Base-by-base conservation (phyloP, 1,140 invertebrate species). In the Dicyema japonicum region DNA sequence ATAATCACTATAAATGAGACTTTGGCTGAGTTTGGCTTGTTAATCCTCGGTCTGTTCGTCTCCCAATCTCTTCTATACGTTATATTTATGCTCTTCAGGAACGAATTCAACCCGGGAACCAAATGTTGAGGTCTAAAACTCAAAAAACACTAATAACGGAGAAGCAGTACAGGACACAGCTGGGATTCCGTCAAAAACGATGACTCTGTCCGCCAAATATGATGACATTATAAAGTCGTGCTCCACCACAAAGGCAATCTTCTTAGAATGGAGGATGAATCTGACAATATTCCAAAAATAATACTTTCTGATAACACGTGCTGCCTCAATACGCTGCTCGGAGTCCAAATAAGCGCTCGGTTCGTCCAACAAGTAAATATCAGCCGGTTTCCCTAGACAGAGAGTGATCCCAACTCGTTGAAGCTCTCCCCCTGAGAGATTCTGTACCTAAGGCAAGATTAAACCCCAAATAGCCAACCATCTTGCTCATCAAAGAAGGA, bases 181-280 rank as follows among this genome's bases (percentile, higher is more conserved):
- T 13, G 88, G 82, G 27, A 46, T 50, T 19, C 88, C 88, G 45
- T 92, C 82, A 50, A 97, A 92, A 13, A 94, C 82, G 38, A 97
- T 88, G 1, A 97, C 88, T 27, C 85, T 60, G 54, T 97, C 88
- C 9, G 88, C 80, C 21, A 97, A 58, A 54, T 97, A 97, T 1
- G 88, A 94, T 2, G 82, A 80, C 88, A 97, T 97, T 29, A 97
- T 97, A 43, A 94, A 94, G 62, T 97, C 88, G 64, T 97, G 88
- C 61, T 97, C 88, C 1, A 97, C 88, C 16, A 97, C 68, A 51
- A 97, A 97, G 16, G 80, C 88, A 15, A 85, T 97, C 47, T 90
- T 85, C 57, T 97, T 97, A 0, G 85, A 75, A 43, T 97, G 85
- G 19, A 97, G 57, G 50, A 97, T 88, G 46, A 88, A 94, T 37